These are phyloP conservation scores for Agrypnus murinus DNA, from an alignment of 2,888 invertebrate genomes.

Conservation along the genomic window DNA sequence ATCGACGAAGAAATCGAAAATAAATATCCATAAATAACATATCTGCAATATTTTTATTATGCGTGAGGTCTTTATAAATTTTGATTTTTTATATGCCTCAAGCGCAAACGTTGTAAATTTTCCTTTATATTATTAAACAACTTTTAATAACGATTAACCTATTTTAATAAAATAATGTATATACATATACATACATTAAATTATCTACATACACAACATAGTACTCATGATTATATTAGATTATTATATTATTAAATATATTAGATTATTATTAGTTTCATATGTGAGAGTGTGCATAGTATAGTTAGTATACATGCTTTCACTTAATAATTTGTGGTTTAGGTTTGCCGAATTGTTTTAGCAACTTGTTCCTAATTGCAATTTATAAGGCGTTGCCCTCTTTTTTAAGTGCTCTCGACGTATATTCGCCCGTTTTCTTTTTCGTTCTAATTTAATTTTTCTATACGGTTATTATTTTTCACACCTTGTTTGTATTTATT, in stretches of 20 bases:
- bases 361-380: conserved; percentile 47
- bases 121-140: conserved; percentile 20
- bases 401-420: conserved; percentile 34
- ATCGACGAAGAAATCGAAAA: conserved; percentile 25
- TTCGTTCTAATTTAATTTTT: conserved; percentile 43
- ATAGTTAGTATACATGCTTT: conserved; percentile 39
- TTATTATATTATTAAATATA: too few species aligned
- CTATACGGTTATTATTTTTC: conserved; percentile 7
- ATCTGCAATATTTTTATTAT: neutral
- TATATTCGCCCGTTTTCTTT: conserved; percentile 37
- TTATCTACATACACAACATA: too few species aligned
- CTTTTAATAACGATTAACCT: conserved; percentile 11
- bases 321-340: conserved; percentile 48
- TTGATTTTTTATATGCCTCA: neutral
- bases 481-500: neutral
- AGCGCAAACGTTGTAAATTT: conserved; percentile 16
- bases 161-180: conserved; percentile 2
- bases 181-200: too few species aligned
- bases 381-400: conserved; percentile 42
- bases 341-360: conserved; percentile 49
- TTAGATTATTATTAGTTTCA: conserved; percentile 13
- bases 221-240: too few species aligned
- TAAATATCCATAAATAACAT: conserved; percentile 21
- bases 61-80: conserved; percentile 28
- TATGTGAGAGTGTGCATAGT: neutral